Evolutionary conservation across 2,113 vertebrate genomes (phyloP), one percentile per base, ranked within the genome.

Genomic region (Thryonomys swinderianus): DNA sequence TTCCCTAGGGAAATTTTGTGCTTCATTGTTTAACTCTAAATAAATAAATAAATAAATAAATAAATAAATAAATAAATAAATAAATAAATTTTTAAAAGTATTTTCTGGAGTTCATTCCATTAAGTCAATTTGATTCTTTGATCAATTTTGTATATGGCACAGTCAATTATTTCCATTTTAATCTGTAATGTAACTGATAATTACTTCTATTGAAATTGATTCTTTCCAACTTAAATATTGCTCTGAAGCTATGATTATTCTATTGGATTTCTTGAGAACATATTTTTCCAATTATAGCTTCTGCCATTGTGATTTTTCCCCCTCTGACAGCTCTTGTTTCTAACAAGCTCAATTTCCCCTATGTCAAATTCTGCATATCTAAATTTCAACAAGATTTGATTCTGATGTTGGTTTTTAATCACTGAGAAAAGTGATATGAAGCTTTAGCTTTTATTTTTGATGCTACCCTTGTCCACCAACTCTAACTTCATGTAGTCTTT

Each of bases 161-260:
- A 73, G 48, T 76, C 86, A 27, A 40, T 80, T 93, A 84, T 96
- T 83, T 80, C 67, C 25, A 95, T 66, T 96, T 95, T 91, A 94
- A 84, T 88, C 37, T 94, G 91, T 91, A 93, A 94, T 91, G 30
- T 92, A 97, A 96, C 88, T 94, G 34, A 94, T 94, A 96, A 96
- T 96, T 82, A 55, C 69, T 95, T 92, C 91, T 79, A 92, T 66
- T 95, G 67, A 89, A 71, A 95, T 81, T 42, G n/a, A 94, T 84
- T 94, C 84, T 97, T 97, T 91, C 66, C n/a, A 96, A 94, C 83
- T 95, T 92, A 95, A 84, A 91, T 96, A 96, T 87, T 95, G 84
- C 62, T 89, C 51, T 81, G 45, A 93, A 95, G 59, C 55, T 88
- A 64, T 95, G 67, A 92, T 79, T 93, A 76, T 92, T 88, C 66